phyloP scores from a whole-genome alignment of 2,888 invertebrate species.

The Gortyna flavago region DNA sequence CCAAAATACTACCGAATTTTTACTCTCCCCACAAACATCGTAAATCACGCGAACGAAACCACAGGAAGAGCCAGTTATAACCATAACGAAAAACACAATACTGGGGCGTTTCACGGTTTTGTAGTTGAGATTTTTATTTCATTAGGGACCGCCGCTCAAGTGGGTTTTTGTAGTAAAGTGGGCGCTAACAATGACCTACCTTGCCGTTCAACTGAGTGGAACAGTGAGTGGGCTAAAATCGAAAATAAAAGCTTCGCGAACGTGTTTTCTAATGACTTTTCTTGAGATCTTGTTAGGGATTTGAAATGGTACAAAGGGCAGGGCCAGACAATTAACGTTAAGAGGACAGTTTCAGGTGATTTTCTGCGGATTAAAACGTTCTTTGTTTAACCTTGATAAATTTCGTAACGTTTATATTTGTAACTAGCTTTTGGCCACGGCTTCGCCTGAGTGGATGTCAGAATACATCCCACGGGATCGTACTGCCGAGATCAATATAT shows the following conservation, averaged over 20 bases:
- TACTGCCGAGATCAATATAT: too few species aligned
- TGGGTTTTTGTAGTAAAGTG: conserved; percentile 57
- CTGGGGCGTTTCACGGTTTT: conserved; percentile 53
- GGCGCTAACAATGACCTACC: conserved; percentile 59
- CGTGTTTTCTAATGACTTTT: conserved; percentile 61
- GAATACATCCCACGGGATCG: too few species aligned
- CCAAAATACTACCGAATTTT: conserved; percentile 50
- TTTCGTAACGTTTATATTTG: conserved; percentile 26
- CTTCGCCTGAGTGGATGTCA: background rate
- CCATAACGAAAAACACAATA: conserved; percentile 58
- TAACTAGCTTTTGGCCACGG: background rate
- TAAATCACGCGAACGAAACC: conserved; percentile 59
- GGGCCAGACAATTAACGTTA: conserved; percentile 45
- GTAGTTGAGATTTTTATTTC: conserved; percentile 65
- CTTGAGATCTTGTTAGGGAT: conserved; percentile 57
- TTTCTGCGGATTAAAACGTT: conserved; percentile 36
- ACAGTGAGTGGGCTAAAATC: conserved; percentile 55
- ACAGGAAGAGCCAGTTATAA: conserved; percentile 55
- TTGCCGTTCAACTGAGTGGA: conserved; percentile 45
- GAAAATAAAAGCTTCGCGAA: conserved; percentile 58
- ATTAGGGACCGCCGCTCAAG: conserved; percentile 59
- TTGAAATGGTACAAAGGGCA: conserved; percentile 50
- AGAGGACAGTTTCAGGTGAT: conserved; percentile 51
- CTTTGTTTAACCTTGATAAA: conserved; percentile 38
- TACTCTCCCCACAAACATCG: conserved; percentile 54